These are phyloP conservation scores for Tapera naevia DNA, from an alignment of 2,797 vertebrate genomes.

Conservation along the genomic window DNA sequence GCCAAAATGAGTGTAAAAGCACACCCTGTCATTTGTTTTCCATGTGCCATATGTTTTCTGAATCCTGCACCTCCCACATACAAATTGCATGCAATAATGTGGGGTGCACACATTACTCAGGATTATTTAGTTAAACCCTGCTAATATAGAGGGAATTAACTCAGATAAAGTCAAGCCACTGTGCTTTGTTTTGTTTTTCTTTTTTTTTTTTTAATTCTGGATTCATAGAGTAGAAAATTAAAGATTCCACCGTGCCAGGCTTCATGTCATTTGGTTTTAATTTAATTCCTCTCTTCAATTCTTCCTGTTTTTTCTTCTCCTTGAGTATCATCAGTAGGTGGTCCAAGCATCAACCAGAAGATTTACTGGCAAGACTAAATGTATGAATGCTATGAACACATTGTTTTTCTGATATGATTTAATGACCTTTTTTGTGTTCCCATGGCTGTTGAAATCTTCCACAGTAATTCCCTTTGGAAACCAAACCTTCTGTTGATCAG, in stretches of 20 bases:
- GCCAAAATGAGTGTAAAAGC: conserved; percentile 64
- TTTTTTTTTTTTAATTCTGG: conserved; percentile 54
- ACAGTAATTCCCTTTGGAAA: conserved; percentile 73
- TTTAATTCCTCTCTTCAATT: conserved; percentile 61
- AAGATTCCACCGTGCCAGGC: conserved; percentile 55
- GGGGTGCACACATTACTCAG: conserved; percentile 60
- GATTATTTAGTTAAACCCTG: conserved; percentile 61
- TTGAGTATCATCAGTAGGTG: conserved; percentile 62
- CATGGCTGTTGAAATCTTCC: conserved; percentile 72
- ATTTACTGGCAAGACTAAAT: conserved; percentile 73
- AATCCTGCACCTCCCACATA: conserved; percentile 72
- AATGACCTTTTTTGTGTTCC: conserved; percentile 74
- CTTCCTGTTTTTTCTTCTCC: conserved; percentile 38
- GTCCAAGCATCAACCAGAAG: conserved; percentile 65
- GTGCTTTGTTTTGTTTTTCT: conserved; percentile 33
- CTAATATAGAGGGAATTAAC: conserved; percentile 31
- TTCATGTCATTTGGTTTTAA: conserved; percentile 65
- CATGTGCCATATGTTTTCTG: conserved; percentile 72
- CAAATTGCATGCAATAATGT: conserved; percentile 63
- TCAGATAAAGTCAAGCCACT: conserved; percentile 49
- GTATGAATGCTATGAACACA: conserved; percentile 64
- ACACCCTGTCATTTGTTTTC: conserved; percentile 70
- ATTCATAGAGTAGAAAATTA: conserved; percentile 56
- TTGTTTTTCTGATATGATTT: conserved; percentile 77
- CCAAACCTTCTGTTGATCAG: conserved; percentile 72